phyloP scores from a whole-genome alignment of 2,797 vertebrate genomes.

The Tenualosa thibaudeaui region DNA sequence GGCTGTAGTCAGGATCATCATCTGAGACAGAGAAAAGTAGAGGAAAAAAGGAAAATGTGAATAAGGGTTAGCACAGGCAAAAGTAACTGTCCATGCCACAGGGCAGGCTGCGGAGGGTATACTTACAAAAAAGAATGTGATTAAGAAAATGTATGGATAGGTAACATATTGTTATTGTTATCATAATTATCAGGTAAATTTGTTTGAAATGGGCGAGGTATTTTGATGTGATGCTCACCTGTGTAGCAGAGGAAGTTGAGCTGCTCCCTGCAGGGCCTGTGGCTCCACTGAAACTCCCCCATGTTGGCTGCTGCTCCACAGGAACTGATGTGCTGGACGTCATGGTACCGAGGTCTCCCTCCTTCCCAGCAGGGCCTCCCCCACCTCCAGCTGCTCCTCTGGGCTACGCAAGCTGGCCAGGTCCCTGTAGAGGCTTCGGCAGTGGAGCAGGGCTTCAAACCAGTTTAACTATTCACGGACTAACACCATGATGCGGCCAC shows the following conservation, averaged over 20 bases:
- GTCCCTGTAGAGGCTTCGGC: not conserved
- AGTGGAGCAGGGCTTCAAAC: slow-evolving; percentile 1
- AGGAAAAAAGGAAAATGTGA: too few relatives aligned
- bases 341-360: not conserved
- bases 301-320: not conserved
- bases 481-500: slow-evolving; percentile 19
- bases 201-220: too few relatives aligned
- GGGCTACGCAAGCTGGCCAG: not conserved
- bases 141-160: too few relatives aligned
- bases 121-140: too few relatives aligned
- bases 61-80: too few relatives aligned
- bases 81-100: too few relatives aligned
- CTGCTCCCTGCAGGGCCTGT: not conserved
- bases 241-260: not conserved
- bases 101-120: too few relatives aligned
- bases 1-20: too few relatives aligned
- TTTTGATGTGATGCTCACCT: not conserved
- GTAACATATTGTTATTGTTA: too few relatives aligned
- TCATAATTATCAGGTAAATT: too few relatives aligned
- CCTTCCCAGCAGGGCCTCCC: not conserved
- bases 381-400: not conserved
- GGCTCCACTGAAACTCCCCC: not conserved
- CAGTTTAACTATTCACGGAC: not conserved
- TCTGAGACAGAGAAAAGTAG: too few relatives aligned
- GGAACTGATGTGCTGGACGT: not conserved